Evolutionary conservation across 2,888 invertebrate species (phyloP).

Genomic region (Nebria brevicollis): DNA sequence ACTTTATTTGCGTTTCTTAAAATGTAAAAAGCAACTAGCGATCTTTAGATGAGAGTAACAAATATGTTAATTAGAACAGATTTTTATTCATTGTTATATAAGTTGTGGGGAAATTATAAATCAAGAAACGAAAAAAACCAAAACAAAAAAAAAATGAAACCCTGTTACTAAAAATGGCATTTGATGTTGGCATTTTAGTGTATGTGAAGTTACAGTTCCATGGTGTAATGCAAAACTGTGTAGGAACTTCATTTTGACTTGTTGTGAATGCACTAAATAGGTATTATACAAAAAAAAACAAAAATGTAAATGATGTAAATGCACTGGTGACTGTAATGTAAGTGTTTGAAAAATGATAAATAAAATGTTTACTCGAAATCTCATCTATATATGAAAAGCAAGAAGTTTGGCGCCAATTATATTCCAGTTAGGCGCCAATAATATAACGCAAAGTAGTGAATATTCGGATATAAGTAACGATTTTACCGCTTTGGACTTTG

Average conservation of each 20-base stretch:
- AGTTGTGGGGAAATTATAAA: slow-evolving; percentile 15
- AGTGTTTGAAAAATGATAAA: slow-evolving; percentile 9
- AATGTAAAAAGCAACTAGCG: slow-evolving; percentile 14
- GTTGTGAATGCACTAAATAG: slow-evolving; percentile 22
- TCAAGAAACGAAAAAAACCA: too few relatives aligned
- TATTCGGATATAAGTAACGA: background rate
- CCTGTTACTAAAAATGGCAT: slow-evolving; percentile 6
- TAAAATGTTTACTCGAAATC: slow-evolving; percentile 23
- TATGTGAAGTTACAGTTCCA: background rate
- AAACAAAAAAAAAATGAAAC: background rate
- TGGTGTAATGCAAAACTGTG: background rate
- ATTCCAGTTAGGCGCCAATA: too few relatives aligned
- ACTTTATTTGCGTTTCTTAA: background rate
- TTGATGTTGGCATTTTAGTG: background rate
- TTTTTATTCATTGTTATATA: slow-evolving; percentile 28
- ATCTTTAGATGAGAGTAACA: background rate
- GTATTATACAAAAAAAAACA: background rate
- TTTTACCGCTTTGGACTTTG: background rate
- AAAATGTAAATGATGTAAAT: slow-evolving; percentile 14
- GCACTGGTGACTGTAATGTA: slow-evolving; percentile 27
- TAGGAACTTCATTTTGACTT: slow-evolving; percentile 10
- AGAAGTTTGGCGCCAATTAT: background rate
- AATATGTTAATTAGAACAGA: slow-evolving; percentile 20
- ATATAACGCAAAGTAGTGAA: background rate
- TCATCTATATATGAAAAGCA: background rate